Evolutionary conservation across 92 coral and sea anemone genomes (phyloP).

Genomic region (Epizoanthus ramosus): DNA sequence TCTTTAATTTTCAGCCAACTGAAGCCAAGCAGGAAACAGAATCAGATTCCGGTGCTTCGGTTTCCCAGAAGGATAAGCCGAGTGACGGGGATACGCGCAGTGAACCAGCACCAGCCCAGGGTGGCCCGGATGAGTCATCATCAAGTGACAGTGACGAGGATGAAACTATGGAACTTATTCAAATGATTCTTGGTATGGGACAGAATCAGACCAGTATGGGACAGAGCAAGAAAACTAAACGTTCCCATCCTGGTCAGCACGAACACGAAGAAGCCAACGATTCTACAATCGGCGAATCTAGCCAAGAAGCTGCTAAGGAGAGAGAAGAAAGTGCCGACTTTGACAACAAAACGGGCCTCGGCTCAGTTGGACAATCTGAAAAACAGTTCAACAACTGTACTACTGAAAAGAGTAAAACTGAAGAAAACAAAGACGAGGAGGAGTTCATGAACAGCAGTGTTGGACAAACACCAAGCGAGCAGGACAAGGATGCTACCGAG

Average conservation of each 20-base stretch:
- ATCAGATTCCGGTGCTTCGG: constrained; percentile 2
- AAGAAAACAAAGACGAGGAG: background rate
- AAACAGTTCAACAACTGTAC: background rate
- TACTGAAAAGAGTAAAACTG: background rate
- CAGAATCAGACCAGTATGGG: background rate
- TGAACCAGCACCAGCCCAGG: background rate
- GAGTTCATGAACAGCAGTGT: background rate
- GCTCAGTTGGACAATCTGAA: too few species aligned
- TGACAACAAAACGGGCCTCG: too few species aligned
- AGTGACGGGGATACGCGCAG: background rate
- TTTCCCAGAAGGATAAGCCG: background rate
- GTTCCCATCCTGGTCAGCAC: too few species aligned
- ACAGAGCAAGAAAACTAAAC: background rate
- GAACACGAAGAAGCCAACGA: background rate
- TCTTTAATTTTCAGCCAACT: too few species aligned
- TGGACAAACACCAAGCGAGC: background rate
- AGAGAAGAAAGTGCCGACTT: background rate
- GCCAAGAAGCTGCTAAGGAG: background rate
- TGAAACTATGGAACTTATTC: background rate
- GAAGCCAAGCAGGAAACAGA: constrained; percentile 28
- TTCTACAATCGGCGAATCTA: background rate
- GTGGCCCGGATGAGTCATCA: background rate
- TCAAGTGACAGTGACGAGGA: constrained; percentile 5
- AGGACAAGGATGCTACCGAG: background rate
- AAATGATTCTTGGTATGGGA: background rate